Evolutionary conservation across 2,797 vertebrate species (phyloP).

Genomic region (Harpagifer antarcticus): DNA sequence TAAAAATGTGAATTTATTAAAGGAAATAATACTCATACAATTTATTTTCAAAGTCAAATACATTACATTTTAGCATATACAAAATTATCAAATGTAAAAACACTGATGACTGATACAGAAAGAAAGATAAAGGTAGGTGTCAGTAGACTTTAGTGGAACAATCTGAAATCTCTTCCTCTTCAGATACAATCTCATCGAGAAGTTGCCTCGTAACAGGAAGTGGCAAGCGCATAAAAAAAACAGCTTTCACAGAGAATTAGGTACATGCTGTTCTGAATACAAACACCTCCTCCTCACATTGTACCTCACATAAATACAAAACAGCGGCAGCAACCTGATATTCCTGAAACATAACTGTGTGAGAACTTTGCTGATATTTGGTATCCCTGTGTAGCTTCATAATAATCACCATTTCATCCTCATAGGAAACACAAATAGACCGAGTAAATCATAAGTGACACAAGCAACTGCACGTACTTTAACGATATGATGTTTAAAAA

Average conservation of each 20-base stretch:
- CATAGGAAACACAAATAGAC: constrained; percentile 25
- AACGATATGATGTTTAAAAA: constrained; percentile 20
- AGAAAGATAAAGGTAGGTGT: constrained; percentile 24
- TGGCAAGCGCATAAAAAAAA: background rate
- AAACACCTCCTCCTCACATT: background rate
- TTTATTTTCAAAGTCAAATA: background rate
- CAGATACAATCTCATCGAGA: constrained; percentile 24
- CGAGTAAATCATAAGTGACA: constrained; percentile 2
- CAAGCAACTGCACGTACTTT: constrained; percentile 9
- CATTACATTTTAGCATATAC: background rate
- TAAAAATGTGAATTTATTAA: background rate
- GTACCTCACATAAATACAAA: constrained; percentile 9
- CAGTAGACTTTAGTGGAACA: constrained; percentile 31
- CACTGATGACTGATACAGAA: background rate
- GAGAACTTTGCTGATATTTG: constrained; percentile 29
- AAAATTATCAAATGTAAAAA: constrained; percentile 17
- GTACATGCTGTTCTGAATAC: background rate
- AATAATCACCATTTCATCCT: constrained; percentile 2
- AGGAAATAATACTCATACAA: background rate
- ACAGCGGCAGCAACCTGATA: background rate
- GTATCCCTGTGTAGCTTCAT: background rate
- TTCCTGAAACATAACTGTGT: constrained; percentile 13
- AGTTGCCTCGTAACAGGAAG: constrained; percentile 52
- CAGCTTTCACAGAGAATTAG: background rate
- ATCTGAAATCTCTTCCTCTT: constrained; percentile 45